These are phyloP conservation scores for Pandemis cinnamomeana DNA, from an alignment of 2,888 invertebrate species.

Conservation along the genomic window DNA sequence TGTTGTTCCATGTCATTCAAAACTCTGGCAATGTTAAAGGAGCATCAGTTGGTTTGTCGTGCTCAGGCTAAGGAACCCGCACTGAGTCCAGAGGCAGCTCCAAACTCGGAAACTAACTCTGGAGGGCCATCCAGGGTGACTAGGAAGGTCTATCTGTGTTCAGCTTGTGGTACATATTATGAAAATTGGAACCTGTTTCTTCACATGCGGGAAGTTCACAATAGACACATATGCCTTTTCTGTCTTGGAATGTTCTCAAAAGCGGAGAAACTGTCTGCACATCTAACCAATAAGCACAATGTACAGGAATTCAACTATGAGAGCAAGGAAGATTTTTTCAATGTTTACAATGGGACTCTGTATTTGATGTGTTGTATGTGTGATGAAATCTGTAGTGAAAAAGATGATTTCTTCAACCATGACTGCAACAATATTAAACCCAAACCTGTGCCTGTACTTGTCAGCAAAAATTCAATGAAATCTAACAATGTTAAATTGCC, in stretches of 20 bases:
- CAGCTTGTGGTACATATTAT: constrained; percentile 92
- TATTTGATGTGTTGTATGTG: constrained; percentile 93
- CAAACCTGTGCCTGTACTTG: constrained; percentile 79
- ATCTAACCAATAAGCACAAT: constrained; percentile 91
- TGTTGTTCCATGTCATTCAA: constrained; percentile 88
- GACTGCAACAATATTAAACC: constrained; percentile 85
- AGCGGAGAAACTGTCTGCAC: constrained; percentile 91
- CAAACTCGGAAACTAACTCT: constrained; percentile 64
- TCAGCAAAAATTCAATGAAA: constrained; percentile 75
- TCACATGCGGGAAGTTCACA: constrained; percentile 93
- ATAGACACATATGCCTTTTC: constrained; percentile 92
- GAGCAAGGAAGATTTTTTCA: constrained; percentile 87
- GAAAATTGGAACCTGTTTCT: constrained; percentile 94
- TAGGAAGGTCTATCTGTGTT: constrained; percentile 92
- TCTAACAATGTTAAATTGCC: constrained; percentile 64
- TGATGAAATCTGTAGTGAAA: constrained; percentile 90
- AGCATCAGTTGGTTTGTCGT: constrained; percentile 87
- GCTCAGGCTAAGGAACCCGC: constrained; percentile 75
- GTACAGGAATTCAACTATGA: constrained; percentile 88
- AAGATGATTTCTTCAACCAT: constrained; percentile 90
- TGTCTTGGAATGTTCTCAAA: constrained; percentile 93
- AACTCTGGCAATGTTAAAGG: constrained; percentile 87
- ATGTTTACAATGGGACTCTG: constrained; percentile 87
- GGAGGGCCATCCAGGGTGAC: constrained; percentile 86
- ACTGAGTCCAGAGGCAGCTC: constrained; percentile 71